Evolutionary conservation across 1,140 invertebrate genomes (phyloP), one percentile per base, ranked within the genome.

Genomic region (Apocrypta bakeri): DNA sequence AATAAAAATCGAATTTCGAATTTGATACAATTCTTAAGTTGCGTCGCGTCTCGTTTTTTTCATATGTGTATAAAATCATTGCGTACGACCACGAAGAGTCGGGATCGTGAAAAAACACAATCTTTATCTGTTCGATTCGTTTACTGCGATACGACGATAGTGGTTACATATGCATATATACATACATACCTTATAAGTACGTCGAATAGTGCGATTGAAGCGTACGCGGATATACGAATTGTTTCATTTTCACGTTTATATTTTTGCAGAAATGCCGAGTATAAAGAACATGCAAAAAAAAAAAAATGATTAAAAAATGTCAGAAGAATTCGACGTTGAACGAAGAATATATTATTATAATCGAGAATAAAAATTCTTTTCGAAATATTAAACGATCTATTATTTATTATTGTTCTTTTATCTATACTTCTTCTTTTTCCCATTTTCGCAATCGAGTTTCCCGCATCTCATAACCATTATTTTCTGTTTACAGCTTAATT

Each of bases 201-300:
- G 79, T 63, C 79, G 69, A 81, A 48, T 48, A 71, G 29, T 76
- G 61, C 66, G 72, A 76, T 66, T 68, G n/a, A 81, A 74, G 61
- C 72, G 79, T 42, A 75, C 63, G 33, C 72, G 72, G 24, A 61
- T 74, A 74, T 24, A 82, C 37, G 77, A 72, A 82, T 76, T 76
- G 80, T 76, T 82, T 82, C 12, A 72, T 82, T 82, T 78, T 63
- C 81, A 82, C 25, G 42, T 82, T 82, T 82, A 82, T 82, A 82
- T 82, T 82, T 82, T 82, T 82, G 75, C 81, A 82, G 68, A 82
- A 78, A 77, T 82, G 56, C 56, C 25, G 73, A 76, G 29, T 56
- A 82, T 25, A 61, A 75, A 63, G 29, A 82, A 68, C 31, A 66
- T 71, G 21, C 73, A 29, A 69, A 72, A 81, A 81, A 73, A 14